Evolutionary conservation across 2,113 vertebrate genomes (phyloP).

Genomic region (Ailurus styani): DNA sequence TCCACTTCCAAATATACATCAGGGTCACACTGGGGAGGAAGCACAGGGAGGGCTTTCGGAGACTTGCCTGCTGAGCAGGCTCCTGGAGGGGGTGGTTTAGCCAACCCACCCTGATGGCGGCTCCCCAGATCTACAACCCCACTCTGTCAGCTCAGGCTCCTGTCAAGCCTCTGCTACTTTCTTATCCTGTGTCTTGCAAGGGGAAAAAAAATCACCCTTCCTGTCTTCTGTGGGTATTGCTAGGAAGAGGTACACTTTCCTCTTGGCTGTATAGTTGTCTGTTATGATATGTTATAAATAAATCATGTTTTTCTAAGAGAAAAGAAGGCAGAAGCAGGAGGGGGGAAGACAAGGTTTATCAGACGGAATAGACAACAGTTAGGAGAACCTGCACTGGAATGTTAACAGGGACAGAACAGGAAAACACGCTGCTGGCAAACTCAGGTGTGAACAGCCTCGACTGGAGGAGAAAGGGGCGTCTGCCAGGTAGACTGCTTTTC

Average conservation of each 20-base stretch:
- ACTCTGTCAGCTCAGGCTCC: slow-evolving; percentile 17
- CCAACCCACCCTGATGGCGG: neutral
- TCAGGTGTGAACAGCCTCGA: slow-evolving; percentile 52
- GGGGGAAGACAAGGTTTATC: slow-evolving; percentile 63
- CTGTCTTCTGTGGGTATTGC: slow-evolving; percentile 62
- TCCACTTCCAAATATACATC: slow-evolving; percentile 49
- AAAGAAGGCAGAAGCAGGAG: neutral
- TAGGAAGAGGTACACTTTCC: slow-evolving; percentile 66
- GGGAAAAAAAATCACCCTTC: slow-evolving; percentile 60
- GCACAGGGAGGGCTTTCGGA: slow-evolving; percentile 10
- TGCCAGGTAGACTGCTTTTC: slow-evolving; percentile 36
- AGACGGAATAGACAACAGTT: slow-evolving; percentile 61
- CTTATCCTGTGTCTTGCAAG: slow-evolving; percentile 38
- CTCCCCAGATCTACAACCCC: neutral
- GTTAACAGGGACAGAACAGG: slow-evolving; percentile 67
- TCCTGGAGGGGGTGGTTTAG: neutral
- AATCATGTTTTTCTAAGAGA: slow-evolving; percentile 74
- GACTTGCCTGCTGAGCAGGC: neutral
- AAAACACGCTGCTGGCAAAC: slow-evolving; percentile 58
- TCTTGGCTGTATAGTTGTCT: slow-evolving; percentile 73
- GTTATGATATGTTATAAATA: slow-evolving; percentile 79
- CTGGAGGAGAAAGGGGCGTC: slow-evolving; percentile 34
- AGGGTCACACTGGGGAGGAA: neutral
- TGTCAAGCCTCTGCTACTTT: neutral
- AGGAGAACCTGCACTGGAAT: slow-evolving; percentile 68